Evolutionary conservation across 2,113 vertebrate genomes (phyloP), one percentile per base, ranked within the genome.

Genomic region (Erinaceus europaeus): DNA sequence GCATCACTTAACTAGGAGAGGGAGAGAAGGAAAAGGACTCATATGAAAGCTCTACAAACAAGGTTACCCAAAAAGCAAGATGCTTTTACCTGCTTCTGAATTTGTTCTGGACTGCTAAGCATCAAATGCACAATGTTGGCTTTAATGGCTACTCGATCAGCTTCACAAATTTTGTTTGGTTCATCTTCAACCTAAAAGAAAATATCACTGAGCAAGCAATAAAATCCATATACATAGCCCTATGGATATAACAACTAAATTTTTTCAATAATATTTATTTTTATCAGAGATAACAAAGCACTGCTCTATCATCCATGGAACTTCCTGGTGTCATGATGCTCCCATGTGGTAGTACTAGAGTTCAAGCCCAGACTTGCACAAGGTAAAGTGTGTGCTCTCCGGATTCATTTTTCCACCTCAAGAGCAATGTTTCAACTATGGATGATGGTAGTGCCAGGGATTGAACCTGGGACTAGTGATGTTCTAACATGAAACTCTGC

Each of bases 51-150:
- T 50, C 73, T 53, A 0, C 5, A 48, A 65, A 88, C 3, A 75
- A 64, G 3, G 13, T 27, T 67, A 8, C 36, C 32, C 61, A 32
- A 38, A 61, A 68, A 50, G 72, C 13, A 12, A 7, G 29, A 21
- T 27, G 27, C 13, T 6, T n/a, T 78, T 96, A 99, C 99, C 99
- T 99, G 99, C 93, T 99, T 99, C 53, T 99, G 99, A 93, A 99
- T 99, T 95, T 99, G 99, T 91, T 99, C 99, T 1, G 99, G 99
- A 93, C 99, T 99, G 96, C 98, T 99, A 10, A 99, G 97, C 99
- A 99, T 99, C 97, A 99, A 94, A 96, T 99, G 98, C n/a, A 99
- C 97, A 89, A 99, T 99, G 94, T 99, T 99, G 89, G 98, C 98
- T 97, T 99, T 99, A 95, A 99, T 98, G 15, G 99, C 98, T 68